Base-by-base conservation (phyloP, 2,113 vertebrate genomes). In the Trogon melanurus region DNA sequence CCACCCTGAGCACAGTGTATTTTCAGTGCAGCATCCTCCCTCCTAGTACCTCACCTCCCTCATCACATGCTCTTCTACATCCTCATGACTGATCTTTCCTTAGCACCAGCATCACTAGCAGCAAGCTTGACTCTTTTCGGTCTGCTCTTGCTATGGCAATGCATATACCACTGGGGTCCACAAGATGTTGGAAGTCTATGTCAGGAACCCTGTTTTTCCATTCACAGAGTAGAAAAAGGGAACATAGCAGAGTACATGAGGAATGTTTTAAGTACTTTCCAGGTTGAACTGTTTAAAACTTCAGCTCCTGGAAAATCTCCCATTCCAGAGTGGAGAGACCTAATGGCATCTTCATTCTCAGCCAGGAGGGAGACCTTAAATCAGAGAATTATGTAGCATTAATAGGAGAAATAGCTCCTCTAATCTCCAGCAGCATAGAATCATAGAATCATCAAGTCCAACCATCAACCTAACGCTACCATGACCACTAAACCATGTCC, bases 51-150 rank as follows among this genome's bases (percentile, higher is more conserved):
- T 76, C 2, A 2, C 21, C n/a, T 83, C 36, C 58, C 34, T 80
- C 47, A 25, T 11, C 0, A 0, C 0, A 0, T 57, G 19, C 16
- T 78, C 19, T 25, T 91, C 34, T 47, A 27, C 14, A 22, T 22
- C 64, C 58, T 76, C 1, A 1, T 0, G 1, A 21, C 23, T 83
- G 20, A 38, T 70, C 21, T 70, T 92, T n/a, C 64, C 36, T 8
- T 2, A 57, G 50, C 56, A 71, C 26, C 53, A 57, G 10, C 60
- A 58, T 26, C 71, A 79, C 5, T 23, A 41, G 30, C 32, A 85
- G 34, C 45, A 47, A 67, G 32, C n/a, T 47, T 54, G 41, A 30
- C 51, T 30, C 16, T 47, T 71, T 61, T 84, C 1, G 1, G 4
- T 62, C 36, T 73, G 23, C 17, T 54, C 20, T 83, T 82, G 54